Base-by-base conservation (phyloP, 1,140 invertebrate genomes). In the Bombus huntii region DNA sequence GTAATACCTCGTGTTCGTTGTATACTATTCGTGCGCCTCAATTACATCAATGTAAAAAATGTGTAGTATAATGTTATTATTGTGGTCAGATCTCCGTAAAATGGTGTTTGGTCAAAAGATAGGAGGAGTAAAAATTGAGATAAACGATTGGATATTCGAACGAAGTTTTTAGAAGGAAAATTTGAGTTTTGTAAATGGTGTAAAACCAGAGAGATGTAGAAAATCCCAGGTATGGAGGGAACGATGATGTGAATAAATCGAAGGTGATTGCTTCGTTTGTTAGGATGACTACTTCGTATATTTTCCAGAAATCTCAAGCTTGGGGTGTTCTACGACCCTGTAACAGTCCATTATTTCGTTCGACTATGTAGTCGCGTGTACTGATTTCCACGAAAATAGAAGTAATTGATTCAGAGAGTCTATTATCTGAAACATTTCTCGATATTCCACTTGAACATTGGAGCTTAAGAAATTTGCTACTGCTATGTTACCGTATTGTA, bases 371-470 rank as follows among this genome's bases (percentile, higher is more conserved):
- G 59, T n/a, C 28, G 59, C 12, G 28, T 62, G 28, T n/a, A 25
- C 5, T 3, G 25, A 34, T 42, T 15, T 6, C 39, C 15, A 5
- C 8, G 18, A 74, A 25, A 31, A 34, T 25, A 4, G 31, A 39
- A 44, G 31, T 53, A 75, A 75, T 75, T 53, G 44, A 75, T 75
- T 75, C 44, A 53, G 47, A 53, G 47, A 2, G 47, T 53, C 47
- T 22, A 12, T 22, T 74, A 9, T 44, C 22, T 22, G 18, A 22
- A n/a, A 31, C 47, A 53, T 53, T 22, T 1, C 18, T 53, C 47
- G 18, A 53, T 53, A 22, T 53, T 13, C 73, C 5, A 15, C 13
- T 13, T 53, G 12, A 74, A 31, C 31, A 8, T 22, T 2, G 18
- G 10, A 34, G 44, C 31, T 53, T 53, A 53, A 34, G 73, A 28